Base-by-base conservation (phyloP, 2,888 invertebrate species). In the Amphiduros pacificus region DNA sequence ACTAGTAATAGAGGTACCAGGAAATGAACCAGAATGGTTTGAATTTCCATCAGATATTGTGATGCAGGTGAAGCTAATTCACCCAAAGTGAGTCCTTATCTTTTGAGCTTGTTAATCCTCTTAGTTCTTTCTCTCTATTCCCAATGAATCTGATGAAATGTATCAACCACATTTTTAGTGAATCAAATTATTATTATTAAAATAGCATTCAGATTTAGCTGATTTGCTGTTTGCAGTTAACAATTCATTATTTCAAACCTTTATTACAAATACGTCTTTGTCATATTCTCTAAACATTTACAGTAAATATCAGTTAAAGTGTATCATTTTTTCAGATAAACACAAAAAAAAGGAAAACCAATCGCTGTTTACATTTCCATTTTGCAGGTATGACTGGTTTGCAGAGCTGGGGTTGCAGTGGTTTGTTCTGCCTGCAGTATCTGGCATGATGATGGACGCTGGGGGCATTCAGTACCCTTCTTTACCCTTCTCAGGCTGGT, bases 401-500 rank as follows among this genome's bases (percentile, higher is more conserved):
- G 88, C 88, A 69, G 90, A 92, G 48, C 82, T 97, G 75, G 88
- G 88, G 3, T 84, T 96, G 24, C 90, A 91, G 73, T 97, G 96
- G 96, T 96, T 93, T 81, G 90, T 89, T 0, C 84, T 92, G 22
- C 95, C 96, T 0, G 95, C 94, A 0, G 95, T 96, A 1, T 90
- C 94, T 2, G 88, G 87, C 74, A 94, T 95, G 94, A 87, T 93
- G 67, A 93, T 96, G 82, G 96, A 96, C 84, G 94, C 94, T 78
- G 96, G 96, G 0, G 96, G 96, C 9, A 86, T 96, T 32, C 92
- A 94, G 82, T 96, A 95, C 82, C 92, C 94, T 0, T 95, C 91
- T 0, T 91, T 91, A 54, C 93, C 95, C 28, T 96, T 97, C 85
- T 95, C 94, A 81, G 96, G 96, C 22, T 96, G 95, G 96, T 96